Percentiles rank a stretch among this genome's conserved stretches.
phyloP scores from a whole-genome alignment of 2,113 vertebrate genomes.

The Hyla sarda region DNA sequence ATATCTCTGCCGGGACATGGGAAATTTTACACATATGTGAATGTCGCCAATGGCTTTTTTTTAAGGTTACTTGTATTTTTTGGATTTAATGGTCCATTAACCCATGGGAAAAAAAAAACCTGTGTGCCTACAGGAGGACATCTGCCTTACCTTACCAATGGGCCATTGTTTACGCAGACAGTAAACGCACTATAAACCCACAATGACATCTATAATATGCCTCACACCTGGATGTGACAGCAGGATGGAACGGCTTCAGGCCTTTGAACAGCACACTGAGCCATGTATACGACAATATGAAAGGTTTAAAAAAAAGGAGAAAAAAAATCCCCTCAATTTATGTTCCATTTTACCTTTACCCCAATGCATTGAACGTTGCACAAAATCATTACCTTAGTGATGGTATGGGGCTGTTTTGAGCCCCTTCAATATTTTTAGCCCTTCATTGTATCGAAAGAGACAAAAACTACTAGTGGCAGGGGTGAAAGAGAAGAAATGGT shows the following conservation, averaged over 20 bases:
- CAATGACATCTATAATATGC: constrained; percentile 9
- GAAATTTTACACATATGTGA: neutral
- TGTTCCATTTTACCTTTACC: too few relatives aligned
- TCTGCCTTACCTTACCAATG: neutral
- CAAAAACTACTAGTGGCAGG: too few relatives aligned
- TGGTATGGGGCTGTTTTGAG: too few relatives aligned
- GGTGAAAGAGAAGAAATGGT: too few relatives aligned
- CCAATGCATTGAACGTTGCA: too few relatives aligned
- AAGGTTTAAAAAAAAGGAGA: neutral
- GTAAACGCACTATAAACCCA: constrained; percentile 21
- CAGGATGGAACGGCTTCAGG: neutral
- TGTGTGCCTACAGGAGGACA: constrained; percentile 3
- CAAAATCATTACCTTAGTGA: too few relatives aligned
- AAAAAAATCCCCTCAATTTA: neutral
- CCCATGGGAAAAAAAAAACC: constrained; percentile 1
- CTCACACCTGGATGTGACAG: constrained; percentile 50
- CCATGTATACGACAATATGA: neutral
- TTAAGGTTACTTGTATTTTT: neutral
- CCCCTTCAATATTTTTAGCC: too few relatives aligned
- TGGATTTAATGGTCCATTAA: constrained; percentile 10
- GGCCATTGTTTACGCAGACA: constrained; percentile 23
- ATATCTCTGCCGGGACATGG: neutral
- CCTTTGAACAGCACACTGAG: constrained; percentile 14
- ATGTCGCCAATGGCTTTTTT: neutral
- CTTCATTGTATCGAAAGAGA: too few relatives aligned